These are phyloP conservation scores for Drosophila fungiperda DNA, from an alignment of 2,888 invertebrate species.

Conservation along the genomic window DNA sequence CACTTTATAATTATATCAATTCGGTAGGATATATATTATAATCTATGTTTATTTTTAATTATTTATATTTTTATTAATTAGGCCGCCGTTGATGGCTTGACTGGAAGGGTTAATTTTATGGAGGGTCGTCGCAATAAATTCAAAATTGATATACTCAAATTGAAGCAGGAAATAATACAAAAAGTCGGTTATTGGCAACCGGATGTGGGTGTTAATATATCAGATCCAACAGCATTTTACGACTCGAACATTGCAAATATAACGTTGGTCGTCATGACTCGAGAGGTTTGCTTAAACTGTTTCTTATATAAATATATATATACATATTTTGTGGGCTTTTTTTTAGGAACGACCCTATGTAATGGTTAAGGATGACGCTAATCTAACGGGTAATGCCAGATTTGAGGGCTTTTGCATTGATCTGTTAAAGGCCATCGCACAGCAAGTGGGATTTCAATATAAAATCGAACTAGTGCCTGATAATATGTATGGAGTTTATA, in stretches of 20 bases:
- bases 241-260: constrained; percentile 93
- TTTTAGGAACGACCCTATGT: constrained; percentile 94
- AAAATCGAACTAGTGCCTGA: constrained; percentile 93
- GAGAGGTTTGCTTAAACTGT: constrained; percentile 88
- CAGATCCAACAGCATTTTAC: constrained; percentile 94
- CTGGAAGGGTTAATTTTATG: constrained; percentile 94
- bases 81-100: constrained; percentile 93
- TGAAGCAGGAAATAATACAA: constrained; percentile 91
- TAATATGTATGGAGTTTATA: constrained; percentile 94
- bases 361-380: constrained; percentile 94
- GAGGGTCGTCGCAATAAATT: constrained; percentile 94
- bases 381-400: constrained; percentile 93
- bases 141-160: constrained; percentile 93
- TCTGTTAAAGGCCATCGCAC: constrained; percentile 92
- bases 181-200: constrained; percentile 94
- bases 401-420: constrained; percentile 97
- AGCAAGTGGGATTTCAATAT: constrained; percentile 95
- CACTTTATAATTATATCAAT: constrained; percentile 91
- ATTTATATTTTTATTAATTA: constrained; percentile 80
- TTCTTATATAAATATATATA: constrained; percentile 4
- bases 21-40: constrained; percentile 86
- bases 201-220: constrained; percentile 90
- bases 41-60: neutral
- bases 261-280: constrained; percentile 95
- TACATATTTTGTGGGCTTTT: neutral